phyloP scores from a whole-genome alignment of 2,888 invertebrate species.

The Calliopum simillimum region DNA sequence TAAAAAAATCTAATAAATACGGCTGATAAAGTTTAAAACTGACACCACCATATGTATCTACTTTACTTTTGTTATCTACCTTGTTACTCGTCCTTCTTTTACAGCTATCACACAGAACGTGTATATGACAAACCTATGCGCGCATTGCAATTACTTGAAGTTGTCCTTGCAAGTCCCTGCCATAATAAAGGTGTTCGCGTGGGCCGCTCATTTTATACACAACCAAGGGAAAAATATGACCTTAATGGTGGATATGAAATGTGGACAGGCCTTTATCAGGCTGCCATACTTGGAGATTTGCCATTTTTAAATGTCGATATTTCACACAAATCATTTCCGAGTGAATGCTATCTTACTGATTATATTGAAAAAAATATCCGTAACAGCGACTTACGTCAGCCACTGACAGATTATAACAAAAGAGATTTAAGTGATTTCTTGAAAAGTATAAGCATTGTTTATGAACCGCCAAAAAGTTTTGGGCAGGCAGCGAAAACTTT shows the following conservation, averaged over 20 bases:
- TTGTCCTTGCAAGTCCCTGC: slow-evolving; percentile 72
- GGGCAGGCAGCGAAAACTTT: slow-evolving; percentile 50
- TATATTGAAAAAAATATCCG: slow-evolving; percentile 60
- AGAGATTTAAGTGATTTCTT: slow-evolving; percentile 45
- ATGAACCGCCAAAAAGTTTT: slow-evolving; percentile 57
- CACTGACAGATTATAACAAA: neutral
- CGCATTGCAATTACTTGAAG: slow-evolving; percentile 74
- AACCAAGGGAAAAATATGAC: slow-evolving; percentile 62
- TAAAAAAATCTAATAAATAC: too few relatives aligned
- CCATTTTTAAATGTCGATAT: slow-evolving; percentile 93
- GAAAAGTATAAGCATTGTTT: slow-evolving; percentile 55
- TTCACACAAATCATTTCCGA: slow-evolving; percentile 84
- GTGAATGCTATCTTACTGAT: slow-evolving; percentile 68
- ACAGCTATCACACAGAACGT: slow-evolving; percentile 57
- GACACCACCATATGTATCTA: too few relatives aligned
- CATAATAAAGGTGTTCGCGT: slow-evolving; percentile 53
- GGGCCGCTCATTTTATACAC: slow-evolving; percentile 81
- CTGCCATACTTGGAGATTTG: slow-evolving; percentile 88
- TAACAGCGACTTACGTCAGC: slow-evolving; percentile 14
- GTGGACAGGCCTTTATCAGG: slow-evolving; percentile 94
- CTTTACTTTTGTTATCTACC: neutral
- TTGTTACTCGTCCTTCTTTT: too few relatives aligned
- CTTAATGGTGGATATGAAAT: slow-evolving; percentile 88
- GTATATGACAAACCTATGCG: slow-evolving; percentile 65
- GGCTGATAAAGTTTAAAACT: too few relatives aligned